Evolutionary conservation across 2,113 vertebrate genomes (phyloP), one percentile per base, ranked within the genome.

Genomic region (Brachyistius frenatus): DNA sequence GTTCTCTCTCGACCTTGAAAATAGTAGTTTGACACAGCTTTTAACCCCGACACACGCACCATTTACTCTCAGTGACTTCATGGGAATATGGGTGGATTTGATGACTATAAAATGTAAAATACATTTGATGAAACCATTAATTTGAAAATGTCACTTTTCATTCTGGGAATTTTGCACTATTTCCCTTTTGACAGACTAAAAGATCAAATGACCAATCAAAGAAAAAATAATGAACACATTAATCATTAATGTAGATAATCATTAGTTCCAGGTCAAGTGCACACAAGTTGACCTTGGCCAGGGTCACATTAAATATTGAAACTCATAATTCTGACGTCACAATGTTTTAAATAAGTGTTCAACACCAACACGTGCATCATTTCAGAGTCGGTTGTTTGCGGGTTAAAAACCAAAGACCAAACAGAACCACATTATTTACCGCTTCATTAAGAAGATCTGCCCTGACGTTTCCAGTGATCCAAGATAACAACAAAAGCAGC

Each of bases 401-500:
- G 32, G 54, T 41, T 36, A 30, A 71, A 71, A 63, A 37, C 14
- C 44, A 33, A 36, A 50, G 14, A 31, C 39, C 16, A 75, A 64
- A 65, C 57, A 71, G 60, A 76, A 66, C 32, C 37, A 56, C 23
- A 36, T 70, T 71, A 71, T 65, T 76, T 5, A 36, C 44, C 3
- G 37, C 78, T 69, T 80, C 35, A 69, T 87, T 80, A 80, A 44
- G 31, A 55, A 73, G 78, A 87, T 84, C 54, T 70, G 76, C 66
- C 39, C 52, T 73, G 81, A 83, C 84, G 53, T 80, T 66, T 37
- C 69, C 82, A 70, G 76, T 85, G 82, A 88, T 85, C 81, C 77
- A 76, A 81, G 71, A 85, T 75, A 87, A 83, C 65, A 69, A 54
- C 71, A 69, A 64, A 66, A 75, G 52, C 41, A 64, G 78, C 73